These are phyloP conservation scores for Vidua macroura DNA, from an alignment of 2,113 vertebrate genomes.

Conservation along the genomic window DNA sequence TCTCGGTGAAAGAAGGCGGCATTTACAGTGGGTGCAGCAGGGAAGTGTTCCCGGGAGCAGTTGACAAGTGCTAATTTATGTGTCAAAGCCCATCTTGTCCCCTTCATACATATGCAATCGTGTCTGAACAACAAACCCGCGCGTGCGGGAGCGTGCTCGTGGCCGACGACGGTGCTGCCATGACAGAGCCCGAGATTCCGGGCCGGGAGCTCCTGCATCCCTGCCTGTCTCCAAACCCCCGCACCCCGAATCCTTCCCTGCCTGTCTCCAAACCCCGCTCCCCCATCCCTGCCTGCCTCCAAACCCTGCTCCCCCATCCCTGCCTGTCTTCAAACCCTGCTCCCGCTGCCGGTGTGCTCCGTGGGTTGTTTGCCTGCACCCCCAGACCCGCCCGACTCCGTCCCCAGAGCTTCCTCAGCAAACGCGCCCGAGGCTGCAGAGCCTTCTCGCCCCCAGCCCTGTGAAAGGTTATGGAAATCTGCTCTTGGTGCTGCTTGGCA, in stretches of 20 bases:
- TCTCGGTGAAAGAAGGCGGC: conserved; percentile 19
- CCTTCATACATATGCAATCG: conserved; percentile 64
- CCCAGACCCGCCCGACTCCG: background rate
- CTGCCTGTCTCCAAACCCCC: background rate
- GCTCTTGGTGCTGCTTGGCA: background rate
- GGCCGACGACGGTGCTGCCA: background rate
- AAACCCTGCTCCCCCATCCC: background rate
- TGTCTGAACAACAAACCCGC: conserved; percentile 21
- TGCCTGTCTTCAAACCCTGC: accelerated
- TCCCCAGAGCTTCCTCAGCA: background rate
- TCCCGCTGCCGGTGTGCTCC: background rate
- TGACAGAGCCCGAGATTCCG: background rate
- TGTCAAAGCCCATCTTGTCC: conserved; percentile 69
- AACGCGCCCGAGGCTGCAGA: background rate
- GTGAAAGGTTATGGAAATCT: conserved; percentile 37
- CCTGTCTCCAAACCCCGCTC: too few species aligned
- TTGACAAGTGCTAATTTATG: conserved; percentile 71
- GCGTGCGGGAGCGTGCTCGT: background rate
- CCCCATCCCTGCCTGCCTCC: background rate
- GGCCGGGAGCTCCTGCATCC: background rate
- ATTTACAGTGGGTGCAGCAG: conserved; percentile 45
- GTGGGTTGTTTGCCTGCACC: background rate
- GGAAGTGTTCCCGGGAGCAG: conserved; percentile 56
- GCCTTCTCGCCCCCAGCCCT: background rate
- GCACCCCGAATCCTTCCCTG: background rate